Evolutionary conservation across 2,888 invertebrate genomes (phyloP).

Genomic region (Hirudinaria manillensis): DNA sequence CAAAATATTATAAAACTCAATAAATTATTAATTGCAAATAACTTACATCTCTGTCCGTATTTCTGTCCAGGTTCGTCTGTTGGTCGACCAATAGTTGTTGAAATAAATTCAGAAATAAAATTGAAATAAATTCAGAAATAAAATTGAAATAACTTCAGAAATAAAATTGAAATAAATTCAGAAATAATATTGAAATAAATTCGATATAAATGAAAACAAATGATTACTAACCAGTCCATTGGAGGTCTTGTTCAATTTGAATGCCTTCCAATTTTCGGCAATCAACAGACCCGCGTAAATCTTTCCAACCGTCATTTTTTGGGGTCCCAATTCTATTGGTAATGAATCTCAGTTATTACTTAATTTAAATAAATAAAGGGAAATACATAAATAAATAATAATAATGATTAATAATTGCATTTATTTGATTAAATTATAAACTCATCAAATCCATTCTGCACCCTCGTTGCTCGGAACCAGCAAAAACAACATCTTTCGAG

Average conservation of each 20-base stretch:
- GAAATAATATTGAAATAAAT: no score
- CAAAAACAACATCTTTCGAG: slow-evolving; percentile 90
- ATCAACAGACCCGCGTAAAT: slow-evolving; percentile 93
- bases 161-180: no score
- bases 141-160: no score
- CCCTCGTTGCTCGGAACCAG: slow-evolving; percentile 81
- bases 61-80: slow-evolving; percentile 13
- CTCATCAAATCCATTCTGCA: no score
- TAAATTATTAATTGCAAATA: not conserved
- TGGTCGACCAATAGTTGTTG: not conserved
- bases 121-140: no score
- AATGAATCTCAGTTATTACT: not conserved
- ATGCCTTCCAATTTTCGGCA: slow-evolving; percentile 73
- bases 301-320: slow-evolving; percentile 94
- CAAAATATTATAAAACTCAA: not conserved
- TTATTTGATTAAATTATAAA: not conserved
- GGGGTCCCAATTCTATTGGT: slow-evolving; percentile 56
- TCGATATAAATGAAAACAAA: no score
- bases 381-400: not conserved
- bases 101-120: no score
- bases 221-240: slow-evolving; percentile 1
- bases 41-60: slow-evolving; percentile 10
- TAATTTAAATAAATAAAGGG: not conserved
- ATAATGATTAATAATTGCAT: not conserved
- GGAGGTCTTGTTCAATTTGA: slow-evolving; percentile 42